These are phyloP conservation scores for Forbesichthys agassizii DNA, from an alignment of 2,113 vertebrate genomes.

Conservation along the genomic window DNA sequence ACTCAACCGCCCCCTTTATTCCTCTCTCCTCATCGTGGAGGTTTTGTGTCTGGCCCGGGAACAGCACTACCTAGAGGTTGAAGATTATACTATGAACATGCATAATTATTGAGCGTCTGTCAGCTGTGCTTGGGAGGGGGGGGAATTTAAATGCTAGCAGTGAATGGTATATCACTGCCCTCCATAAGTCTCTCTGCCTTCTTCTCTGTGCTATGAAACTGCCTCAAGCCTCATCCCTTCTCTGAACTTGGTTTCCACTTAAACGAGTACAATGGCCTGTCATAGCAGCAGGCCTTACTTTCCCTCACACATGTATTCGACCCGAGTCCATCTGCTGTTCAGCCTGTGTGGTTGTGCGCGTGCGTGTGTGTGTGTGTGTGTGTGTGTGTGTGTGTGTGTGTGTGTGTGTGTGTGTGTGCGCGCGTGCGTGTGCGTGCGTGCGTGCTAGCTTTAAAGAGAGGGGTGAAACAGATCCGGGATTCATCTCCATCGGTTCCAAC, in stretches of 20 bases:
- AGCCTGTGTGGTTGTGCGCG: not conserved
- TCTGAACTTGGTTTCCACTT: slow-evolving; percentile 52
- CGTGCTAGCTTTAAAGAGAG: slow-evolving; percentile 7
- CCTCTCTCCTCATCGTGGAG: slow-evolving; percentile 44
- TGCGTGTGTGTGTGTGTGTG: too few relatives aligned
- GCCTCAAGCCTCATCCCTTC: slow-evolving; percentile 42
- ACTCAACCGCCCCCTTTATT: slow-evolving; percentile 30
- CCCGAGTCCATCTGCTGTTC: slow-evolving; percentile 25
- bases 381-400: slow-evolving; percentile 2
- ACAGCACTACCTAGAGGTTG: slow-evolving; percentile 66
- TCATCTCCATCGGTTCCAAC: slow-evolving; percentile 23
- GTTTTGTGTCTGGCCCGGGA: slow-evolving; percentile 59
- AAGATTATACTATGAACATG: slow-evolving; percentile 65
- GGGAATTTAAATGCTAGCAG: slow-evolving; percentile 12
- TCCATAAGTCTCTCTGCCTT: slow-evolving; percentile 2
- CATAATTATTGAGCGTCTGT: slow-evolving; percentile 51
- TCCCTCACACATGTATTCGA: slow-evolving; percentile 20
- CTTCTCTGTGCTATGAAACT: slow-evolving; percentile 12
- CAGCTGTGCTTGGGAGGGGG: slow-evolving; percentile 50
- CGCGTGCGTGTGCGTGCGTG: too few relatives aligned
- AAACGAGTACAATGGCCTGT: slow-evolving; percentile 37
- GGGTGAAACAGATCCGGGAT: slow-evolving; percentile 12
- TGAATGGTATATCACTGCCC: not conserved
- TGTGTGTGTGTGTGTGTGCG: not conserved
- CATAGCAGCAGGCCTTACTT: slow-evolving; percentile 8